These are phyloP conservation scores for Drosophila melanogaster DNA, from an alignment of 1,140 invertebrate species.

Conservation along the genomic window DNA sequence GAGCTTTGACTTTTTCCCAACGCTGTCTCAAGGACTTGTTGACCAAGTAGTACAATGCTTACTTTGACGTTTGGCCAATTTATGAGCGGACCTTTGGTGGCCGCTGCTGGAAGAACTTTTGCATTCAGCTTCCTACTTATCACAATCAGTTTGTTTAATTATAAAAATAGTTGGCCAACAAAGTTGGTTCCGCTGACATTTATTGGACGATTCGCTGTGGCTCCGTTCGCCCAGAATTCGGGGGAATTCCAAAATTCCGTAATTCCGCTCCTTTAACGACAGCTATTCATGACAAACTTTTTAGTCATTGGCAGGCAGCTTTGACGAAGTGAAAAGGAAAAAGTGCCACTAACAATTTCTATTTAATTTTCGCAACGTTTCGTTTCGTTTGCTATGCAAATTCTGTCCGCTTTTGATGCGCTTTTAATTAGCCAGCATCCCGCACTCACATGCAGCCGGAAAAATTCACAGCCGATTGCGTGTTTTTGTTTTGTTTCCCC, in stretches of 20 bases:
- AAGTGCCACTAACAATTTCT: constrained; percentile 68
- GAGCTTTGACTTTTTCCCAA: constrained; percentile 8
- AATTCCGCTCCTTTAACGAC: constrained; percentile 29
- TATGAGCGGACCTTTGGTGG: constrained; percentile 41
- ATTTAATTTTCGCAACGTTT: constrained; percentile 64
- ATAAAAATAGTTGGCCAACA: constrained; percentile 73
- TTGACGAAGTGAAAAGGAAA: constrained; percentile 63
- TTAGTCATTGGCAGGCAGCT: constrained; percentile 50
- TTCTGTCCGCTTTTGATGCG: constrained; percentile 67
- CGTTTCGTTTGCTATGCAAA: constrained; percentile 77
- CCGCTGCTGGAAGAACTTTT: constrained; percentile 27
- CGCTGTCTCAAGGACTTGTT: constrained; percentile 40
- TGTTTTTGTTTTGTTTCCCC: constrained; percentile 59
- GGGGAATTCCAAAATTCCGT: constrained; percentile 5
- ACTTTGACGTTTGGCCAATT: constrained; percentile 65
- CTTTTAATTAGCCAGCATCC: constrained; percentile 69
- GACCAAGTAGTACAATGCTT: constrained; percentile 16
- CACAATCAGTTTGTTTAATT: constrained; percentile 73
- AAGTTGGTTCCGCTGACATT: constrained; percentile 68
- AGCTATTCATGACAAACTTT: constrained; percentile 63
- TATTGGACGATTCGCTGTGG: constrained; percentile 55
- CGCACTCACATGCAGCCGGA: constrained; percentile 25
- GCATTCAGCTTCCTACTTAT: constrained; percentile 62
- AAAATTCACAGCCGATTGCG: constrained; percentile 69
- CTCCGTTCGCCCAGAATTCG: background rate